Evolutionary conservation across 2,113 vertebrate genomes (phyloP), one percentile per base, ranked within the genome.

Genomic region (Arothron firmamentum): DNA sequence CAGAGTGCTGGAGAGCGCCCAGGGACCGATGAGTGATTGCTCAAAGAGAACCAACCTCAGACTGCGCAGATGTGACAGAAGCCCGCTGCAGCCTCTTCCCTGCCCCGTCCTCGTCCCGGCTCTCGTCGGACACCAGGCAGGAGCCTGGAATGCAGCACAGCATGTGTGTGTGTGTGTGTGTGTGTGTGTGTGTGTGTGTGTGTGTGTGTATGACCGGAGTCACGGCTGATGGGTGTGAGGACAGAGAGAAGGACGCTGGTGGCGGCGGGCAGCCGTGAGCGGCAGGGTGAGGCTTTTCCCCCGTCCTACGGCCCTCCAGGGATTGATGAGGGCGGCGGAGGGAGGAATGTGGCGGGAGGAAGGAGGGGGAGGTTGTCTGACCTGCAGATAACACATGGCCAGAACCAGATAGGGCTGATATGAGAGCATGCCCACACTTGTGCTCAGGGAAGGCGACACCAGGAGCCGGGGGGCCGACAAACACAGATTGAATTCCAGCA

Each of bases 361-460:
- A 47, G 19, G 65, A 28, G 34, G 41, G 51, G 61, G 59, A 52
- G 78, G 59, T 59, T 71, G n/a, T 17, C 28, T 80, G 87, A 85
- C 86, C 75, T 83, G 78, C 65, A 78, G 80, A 86, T 85, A 87
- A 81, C 83, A 87, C 78, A 87, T 87, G 84, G 83, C 79, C 77
- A 84, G 87, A 86, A 89, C 85, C 76, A 69, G 88, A 91, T 89
- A 88, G 83, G 81, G 72, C 82, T 90, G 88, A 89, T 90, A 90
- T 88, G 73, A 76, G 85, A 88, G 86, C 83, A 85, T 79, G 85
- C 70, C 73, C 19, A 57, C 75, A 86, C 87, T 88, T 88, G 84
- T 41, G 74, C 84, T 74, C 2, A 25, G 51, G 67, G 52, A 79
- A 87, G 52, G 69, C 45, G 67, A 83, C 62, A 84, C 81, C 71